Evolutionary conservation across 2,888 invertebrate genomes (phyloP), one percentile per base, ranked within the genome.

Genomic region (Pegoplata infirma): DNA sequence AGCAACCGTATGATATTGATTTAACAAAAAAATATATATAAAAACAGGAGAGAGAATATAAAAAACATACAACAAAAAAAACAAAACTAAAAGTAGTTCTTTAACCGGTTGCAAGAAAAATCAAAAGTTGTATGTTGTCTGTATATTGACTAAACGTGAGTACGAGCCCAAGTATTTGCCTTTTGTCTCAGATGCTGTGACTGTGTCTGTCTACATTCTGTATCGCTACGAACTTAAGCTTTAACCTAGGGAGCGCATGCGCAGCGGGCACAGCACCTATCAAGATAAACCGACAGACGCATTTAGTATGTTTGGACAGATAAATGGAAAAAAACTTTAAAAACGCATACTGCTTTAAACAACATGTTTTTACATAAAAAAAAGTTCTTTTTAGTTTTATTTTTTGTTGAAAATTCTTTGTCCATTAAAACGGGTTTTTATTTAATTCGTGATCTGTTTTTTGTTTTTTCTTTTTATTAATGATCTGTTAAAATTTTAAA

Each of bases 41-140:
- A 40, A 40, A 12, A 40, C 12, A 40, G 36, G 36, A 40, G 36
- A 40, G 36, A 40, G 36, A 12, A 36, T 12, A 12, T 36, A 63
- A 59, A 76, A 68, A 32, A 23, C 49, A 51, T 51, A 64, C 32
- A 44, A 63, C 46, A 76, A 68, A 32, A 23, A 56, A 51, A 44
- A 64, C 32, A 44, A 73, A 73, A 73, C 64, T 58, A 74, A 79
- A 79, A 75, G 79, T 79, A 79, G 75, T 79, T 75, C 71, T 79
- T 75, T 53, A 80, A 80, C 80, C 80, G 80, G 80, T 80, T 80
- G 68, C 72, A 76, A 73, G 68, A 76, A 80, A 80, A 76, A 80
- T 69, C 76, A 76, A 80, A 80, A 80, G 76, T 80, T 80, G 80
- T 69, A 40, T 40, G 36, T 5, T 10, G 36, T 40, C 12, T 40